Evolutionary conservation across 2,888 invertebrate genomes (phyloP).

Genomic region (Thera obeliscata): DNA sequence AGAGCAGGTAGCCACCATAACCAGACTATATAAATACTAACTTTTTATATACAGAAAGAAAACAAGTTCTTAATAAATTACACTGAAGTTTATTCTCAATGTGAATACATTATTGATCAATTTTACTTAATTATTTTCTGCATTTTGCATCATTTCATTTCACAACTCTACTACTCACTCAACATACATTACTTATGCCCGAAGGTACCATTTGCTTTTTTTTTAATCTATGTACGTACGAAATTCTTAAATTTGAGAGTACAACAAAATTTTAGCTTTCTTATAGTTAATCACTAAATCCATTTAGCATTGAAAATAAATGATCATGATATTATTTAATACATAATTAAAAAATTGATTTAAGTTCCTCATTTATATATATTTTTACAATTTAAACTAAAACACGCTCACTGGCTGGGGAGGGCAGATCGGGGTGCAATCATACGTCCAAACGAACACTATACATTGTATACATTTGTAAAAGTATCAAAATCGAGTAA

Average conservation of each 20-base stretch:
- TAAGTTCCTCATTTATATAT: constrained; percentile 69
- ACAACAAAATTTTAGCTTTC: constrained; percentile 82
- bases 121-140: constrained; percentile 62
- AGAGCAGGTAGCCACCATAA: not conserved
- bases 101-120: constrained; percentile 80
- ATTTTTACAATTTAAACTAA: constrained; percentile 80
- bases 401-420: constrained; percentile 71
- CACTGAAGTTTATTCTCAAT: constrained; percentile 84
- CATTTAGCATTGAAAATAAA: constrained; percentile 81
- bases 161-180: constrained; percentile 78
- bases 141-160: constrained; percentile 58
- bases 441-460: constrained; percentile 82
- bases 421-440: constrained; percentile 69
- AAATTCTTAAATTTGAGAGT: constrained; percentile 78
- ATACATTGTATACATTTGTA: constrained; percentile 85
- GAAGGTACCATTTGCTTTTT: constrained; percentile 63
- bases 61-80: constrained; percentile 76
- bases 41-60: constrained; percentile 28
- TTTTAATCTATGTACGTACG: constrained; percentile 65
- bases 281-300: constrained; percentile 78
- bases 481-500: constrained; percentile 85
- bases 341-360: constrained; percentile 77
- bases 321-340: constrained; percentile 68
- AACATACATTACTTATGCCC: constrained; percentile 75
- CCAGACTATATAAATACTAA: not conserved